These are phyloP conservation scores for Pogona vitticeps DNA, from an alignment of 2,113 vertebrate genomes.

Conservation along the genomic window DNA sequence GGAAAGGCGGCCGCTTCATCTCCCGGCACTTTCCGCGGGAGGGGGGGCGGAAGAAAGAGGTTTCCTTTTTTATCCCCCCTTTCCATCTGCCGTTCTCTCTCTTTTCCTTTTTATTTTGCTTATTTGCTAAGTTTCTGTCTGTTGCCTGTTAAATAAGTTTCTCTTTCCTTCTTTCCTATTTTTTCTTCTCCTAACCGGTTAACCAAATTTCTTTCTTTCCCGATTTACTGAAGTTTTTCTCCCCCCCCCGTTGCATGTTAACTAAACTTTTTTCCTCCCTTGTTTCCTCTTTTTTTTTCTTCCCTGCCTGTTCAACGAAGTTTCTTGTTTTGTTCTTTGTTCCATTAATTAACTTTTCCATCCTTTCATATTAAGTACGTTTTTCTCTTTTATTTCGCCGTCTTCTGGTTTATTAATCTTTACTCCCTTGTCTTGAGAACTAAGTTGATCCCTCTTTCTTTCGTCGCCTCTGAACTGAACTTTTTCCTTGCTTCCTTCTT, in stretches of 20 bases:
- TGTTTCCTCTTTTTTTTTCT: too few species aligned
- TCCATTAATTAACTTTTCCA: neutral
- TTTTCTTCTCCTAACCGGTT: neutral
- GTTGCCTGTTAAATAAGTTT: too few species aligned
- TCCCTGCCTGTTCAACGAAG: neutral
- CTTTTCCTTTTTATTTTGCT: neutral
- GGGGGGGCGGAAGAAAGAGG: neutral
- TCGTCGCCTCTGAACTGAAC: neutral
- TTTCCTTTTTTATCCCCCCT: too few species aligned
- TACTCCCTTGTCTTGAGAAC: neutral
- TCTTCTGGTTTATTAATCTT: neutral
- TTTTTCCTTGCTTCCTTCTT: too few species aligned
- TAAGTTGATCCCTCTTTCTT: neutral
- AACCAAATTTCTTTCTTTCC: too few species aligned
- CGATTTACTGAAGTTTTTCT: too few species aligned
- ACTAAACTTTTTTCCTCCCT: too few species aligned
- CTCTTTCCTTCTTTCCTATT: too few species aligned
- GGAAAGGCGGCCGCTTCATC: neutral
- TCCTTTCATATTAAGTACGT: too few species aligned
- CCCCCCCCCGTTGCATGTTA: too few species aligned
- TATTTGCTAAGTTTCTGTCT: too few species aligned
- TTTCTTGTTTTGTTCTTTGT: neutral
- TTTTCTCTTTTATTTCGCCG: neutral
- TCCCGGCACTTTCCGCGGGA: neutral
- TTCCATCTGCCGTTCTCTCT: neutral